Base-by-base conservation (phyloP, 35 echinoderm and acorn worm species). In the Diadema setosum region DNA sequence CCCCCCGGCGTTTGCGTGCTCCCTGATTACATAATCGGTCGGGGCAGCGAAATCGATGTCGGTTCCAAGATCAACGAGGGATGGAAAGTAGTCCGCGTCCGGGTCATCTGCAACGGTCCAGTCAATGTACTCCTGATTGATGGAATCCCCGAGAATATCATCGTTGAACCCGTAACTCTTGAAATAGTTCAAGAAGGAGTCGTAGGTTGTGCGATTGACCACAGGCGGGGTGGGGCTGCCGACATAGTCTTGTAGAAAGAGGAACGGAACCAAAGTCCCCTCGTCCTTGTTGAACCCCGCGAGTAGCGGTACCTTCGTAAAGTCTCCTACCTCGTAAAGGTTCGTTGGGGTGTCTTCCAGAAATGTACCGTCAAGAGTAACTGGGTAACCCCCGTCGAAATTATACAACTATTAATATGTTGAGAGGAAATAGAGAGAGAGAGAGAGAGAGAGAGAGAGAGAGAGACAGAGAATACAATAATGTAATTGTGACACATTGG, bases 221-320 rank as follows among this genome's bases (percentile, higher is more conserved):
- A 67, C 8, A 67, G 63, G 63, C 27, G 63, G 63, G 30, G 8
- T 16, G 30, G 63, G 25, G 30, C 30, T 1, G 63, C 2, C 4
- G 37, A 3, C 63, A n/a, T n/a, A n/a, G n/a, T n/a, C n/a, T n/a
- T n/a, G n/a, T n/a, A n/a, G n/a, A n/a, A n/a, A n/a, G 40, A 41
- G 44, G 40, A 78, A 36, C 11, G 73, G 0, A 44, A 18, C 14
- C 17, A 91, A 59, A 1, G 94, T 84, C 18, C 89, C 94, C 35
- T 96, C 94, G n/a, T 96, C 94, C 49, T 46, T 75, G 31, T 85
- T 96, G 30, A 82, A 85, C 33, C 94, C 94, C 21, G 91, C 52
- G 70, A 96, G 58, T 12, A 96, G 63, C 2, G 86, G 76, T 12
- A 65, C 44, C 39, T 83, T 58, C 42, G 91, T 96, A 57, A 83